Evolutionary conservation across 2,888 invertebrate species (phyloP).

Genomic region (Adelphocoris suturalis): DNA sequence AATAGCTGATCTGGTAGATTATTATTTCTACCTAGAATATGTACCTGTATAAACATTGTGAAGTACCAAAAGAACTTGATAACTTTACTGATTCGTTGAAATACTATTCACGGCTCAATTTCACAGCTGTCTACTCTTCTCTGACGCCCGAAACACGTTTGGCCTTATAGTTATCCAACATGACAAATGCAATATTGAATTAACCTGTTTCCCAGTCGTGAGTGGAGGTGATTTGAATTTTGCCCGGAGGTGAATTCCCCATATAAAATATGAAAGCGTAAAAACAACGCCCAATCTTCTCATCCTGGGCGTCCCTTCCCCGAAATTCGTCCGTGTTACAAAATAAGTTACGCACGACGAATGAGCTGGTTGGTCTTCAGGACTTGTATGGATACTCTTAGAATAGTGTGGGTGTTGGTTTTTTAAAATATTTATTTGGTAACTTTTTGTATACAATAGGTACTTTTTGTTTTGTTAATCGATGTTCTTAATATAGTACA

Average conservation of each 20-base stretch:
- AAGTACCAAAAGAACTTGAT: no score
- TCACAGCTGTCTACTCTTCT: constrained; percentile 6
- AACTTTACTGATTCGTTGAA: no score
- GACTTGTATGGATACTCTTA: not conserved
- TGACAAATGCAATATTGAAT: constrained; percentile 34
- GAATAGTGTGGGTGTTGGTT: no score
- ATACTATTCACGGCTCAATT: not conserved
- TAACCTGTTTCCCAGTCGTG: constrained; percentile 30
- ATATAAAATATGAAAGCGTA: constrained; percentile 21
- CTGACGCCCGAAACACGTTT: constrained; percentile 3
- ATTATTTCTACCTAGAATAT: no score
- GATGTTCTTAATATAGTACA: no score
- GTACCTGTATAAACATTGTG: no score
- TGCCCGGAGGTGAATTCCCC: constrained; percentile 22
- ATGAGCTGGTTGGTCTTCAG: not conserved
- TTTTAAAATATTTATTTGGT: no score
- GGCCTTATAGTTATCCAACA: constrained; percentile 36
- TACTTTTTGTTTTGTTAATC: no score
- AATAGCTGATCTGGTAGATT: no score
- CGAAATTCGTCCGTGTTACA: constrained; percentile 27
- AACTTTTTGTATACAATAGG: no score
- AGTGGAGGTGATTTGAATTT: constrained; percentile 39
- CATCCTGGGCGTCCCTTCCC: not conserved
- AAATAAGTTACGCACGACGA: constrained; percentile 9
- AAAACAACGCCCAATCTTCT: constrained; percentile 10